phyloP scores from a whole-genome alignment of 1,140 invertebrate species.

The Drosophila tristis region DNA sequence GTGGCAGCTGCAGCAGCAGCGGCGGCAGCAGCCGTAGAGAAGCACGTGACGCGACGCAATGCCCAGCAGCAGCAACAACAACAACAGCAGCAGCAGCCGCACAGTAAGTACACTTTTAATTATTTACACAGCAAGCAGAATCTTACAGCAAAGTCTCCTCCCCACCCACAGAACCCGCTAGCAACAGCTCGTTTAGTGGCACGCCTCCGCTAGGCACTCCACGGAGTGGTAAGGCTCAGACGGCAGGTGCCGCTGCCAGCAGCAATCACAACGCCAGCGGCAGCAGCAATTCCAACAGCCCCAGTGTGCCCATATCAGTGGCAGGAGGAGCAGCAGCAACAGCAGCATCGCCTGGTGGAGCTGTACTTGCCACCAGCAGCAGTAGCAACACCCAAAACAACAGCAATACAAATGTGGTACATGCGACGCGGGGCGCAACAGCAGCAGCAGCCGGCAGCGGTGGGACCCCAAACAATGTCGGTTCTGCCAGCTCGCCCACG shows the following conservation, averaged over 20 bases:
- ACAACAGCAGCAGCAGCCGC: slow-evolving; percentile 44
- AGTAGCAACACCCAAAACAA: slow-evolving; percentile 14
- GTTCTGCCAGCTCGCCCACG: slow-evolving; percentile 60
- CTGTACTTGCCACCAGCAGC: slow-evolving; percentile 18
- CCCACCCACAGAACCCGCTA: slow-evolving; percentile 43
- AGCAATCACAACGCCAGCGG: slow-evolving; percentile 39
- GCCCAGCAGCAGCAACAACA: slow-evolving; percentile 63
- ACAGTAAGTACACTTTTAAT: slow-evolving; percentile 50
- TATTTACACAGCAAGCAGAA: background rate
- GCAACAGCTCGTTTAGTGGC: slow-evolving; percentile 22
- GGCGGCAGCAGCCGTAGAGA: slow-evolving; percentile 53
- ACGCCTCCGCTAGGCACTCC: slow-evolving; percentile 14
- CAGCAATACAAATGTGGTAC: slow-evolving; percentile 44
- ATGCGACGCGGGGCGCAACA: slow-evolving; percentile 72
- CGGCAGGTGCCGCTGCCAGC: slow-evolving; percentile 7
- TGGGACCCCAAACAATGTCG: slow-evolving; percentile 46
- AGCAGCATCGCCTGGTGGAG: slow-evolving; percentile 20
- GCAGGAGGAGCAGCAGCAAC: slow-evolving; percentile 23
- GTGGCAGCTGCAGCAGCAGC: slow-evolving; percentile 26
- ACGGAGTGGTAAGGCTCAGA: slow-evolving; percentile 50
- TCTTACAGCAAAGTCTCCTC: no score
- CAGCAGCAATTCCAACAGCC: slow-evolving; percentile 25
- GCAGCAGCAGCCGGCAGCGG: slow-evolving; percentile 50
- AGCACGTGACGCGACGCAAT: slow-evolving; percentile 74
- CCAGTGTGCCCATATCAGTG: slow-evolving; percentile 25